Base-by-base conservation (phyloP, 35 echinoderm and acorn worm species). In the Diadema setosum region DNA sequence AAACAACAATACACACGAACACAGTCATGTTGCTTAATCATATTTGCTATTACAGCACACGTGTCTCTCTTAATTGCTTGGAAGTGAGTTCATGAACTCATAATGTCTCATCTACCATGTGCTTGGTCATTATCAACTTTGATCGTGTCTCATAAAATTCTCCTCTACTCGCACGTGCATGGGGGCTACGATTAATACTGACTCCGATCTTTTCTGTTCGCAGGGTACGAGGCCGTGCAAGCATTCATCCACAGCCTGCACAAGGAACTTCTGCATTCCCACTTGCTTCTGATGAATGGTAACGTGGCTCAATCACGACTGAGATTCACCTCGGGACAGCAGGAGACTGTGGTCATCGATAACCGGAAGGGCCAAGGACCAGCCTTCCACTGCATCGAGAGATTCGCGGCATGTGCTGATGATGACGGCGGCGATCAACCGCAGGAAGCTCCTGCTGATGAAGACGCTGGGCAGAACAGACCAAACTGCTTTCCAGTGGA, bases 191-290 rank as follows among this genome's bases (percentile, higher is more conserved):
- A n/a, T n/a, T n/a, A n/a, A n/a, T n/a, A n/a, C n/a, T n/a, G n/a
- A n/a, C n/a, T n/a, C n/a, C n/a, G n/a, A n/a, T n/a, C n/a, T n/a
- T n/a, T n/a, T n/a, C n/a, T n/a, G n/a, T n/a, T n/a, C n/a, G n/a
- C n/a, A n/a, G n/a, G n/a, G n/a, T n/a, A n/a, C n/a, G n/a, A n/a
- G n/a, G n/a, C n/a, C n/a, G n/a, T n/a, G n/a, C n/a, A n/a, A n/a
- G n/a, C n/a, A n/a, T 82, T 90, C 42, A 55, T 85, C 32, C 49
- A 46, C 29, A 50, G 45, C 43, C 24, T 90, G 8, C 88, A 58
- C 23, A 70, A 90, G 88, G 69, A 90, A 35, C 60, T 90, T 35
- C 81, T 83, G 45, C 80, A 90, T 11, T 60, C 65, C 6, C 48
- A 89, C 17, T 42, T 83, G 0, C 31, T 89, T n/a, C 35, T 35